Evolutionary conservation across 2,113 vertebrate species (phyloP).

Genomic region (Balaeniceps rex): DNA sequence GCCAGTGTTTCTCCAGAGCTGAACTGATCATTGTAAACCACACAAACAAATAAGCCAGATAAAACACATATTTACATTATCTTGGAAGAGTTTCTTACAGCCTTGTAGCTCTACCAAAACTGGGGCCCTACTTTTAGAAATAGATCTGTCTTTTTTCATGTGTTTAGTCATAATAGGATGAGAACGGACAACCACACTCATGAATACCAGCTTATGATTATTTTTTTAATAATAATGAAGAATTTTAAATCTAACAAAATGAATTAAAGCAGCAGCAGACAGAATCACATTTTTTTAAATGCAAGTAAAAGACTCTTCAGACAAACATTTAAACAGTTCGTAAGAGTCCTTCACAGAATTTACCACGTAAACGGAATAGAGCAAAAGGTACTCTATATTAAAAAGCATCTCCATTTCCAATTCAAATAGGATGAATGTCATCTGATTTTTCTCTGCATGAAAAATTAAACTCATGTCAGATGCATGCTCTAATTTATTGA

Average conservation of each 20-base stretch:
- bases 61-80: background rate
- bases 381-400: background rate
- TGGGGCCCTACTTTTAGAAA: background rate
- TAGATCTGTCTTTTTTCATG: background rate
- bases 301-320: background rate
- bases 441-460: slow-evolving; percentile 3
- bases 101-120: background rate
- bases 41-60: background rate
- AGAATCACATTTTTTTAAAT: background rate
- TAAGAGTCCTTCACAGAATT: background rate
- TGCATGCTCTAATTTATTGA: background rate
- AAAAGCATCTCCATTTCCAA: slow-evolving; percentile 8
- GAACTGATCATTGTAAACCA: background rate
- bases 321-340: background rate
- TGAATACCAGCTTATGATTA: background rate
- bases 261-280: background rate
- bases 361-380: background rate
- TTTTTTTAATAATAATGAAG: background rate
- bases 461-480: slow-evolving; percentile 6
- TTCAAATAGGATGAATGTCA: background rate
- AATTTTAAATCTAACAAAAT: background rate
- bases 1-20: background rate
- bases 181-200: background rate
- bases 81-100: background rate
- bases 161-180: background rate